Conservation (phyloP, 1,140 invertebrate species). For the Episyrphus balteatus region DNA sequence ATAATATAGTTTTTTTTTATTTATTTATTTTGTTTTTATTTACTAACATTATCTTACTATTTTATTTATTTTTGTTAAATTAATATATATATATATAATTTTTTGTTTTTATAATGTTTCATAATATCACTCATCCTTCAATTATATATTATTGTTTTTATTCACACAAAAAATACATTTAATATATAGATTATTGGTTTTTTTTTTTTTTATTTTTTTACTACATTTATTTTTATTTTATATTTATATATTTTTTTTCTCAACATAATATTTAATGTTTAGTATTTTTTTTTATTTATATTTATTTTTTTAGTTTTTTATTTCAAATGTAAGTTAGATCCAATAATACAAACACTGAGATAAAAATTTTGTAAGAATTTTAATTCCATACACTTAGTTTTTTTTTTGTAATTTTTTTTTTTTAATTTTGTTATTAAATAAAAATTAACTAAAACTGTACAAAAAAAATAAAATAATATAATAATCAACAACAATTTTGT, state of each 20-base stretch:
- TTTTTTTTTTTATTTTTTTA: constrained; percentile 4
- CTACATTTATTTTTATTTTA: constrained; percentile 10
- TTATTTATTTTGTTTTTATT: constrained; percentile 9
- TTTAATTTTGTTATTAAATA: too few species aligned
- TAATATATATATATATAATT: constrained; percentile 28
- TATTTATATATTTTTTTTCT: constrained; percentile 13
- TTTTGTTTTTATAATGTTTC: constrained; percentile 18
- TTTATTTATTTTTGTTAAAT: constrained; percentile 4
- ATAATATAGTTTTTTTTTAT: constrained; percentile 6
- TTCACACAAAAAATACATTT: too few species aligned
- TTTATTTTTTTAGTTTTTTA: constrained; percentile 5
- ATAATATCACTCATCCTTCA: constrained; percentile 10
- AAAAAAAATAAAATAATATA: too few species aligned
- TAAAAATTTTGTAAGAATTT: constrained; percentile 14
- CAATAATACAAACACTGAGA: constrained; percentile 27
- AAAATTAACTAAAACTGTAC: too few species aligned
- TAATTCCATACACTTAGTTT: too few species aligned
- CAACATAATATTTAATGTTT: constrained; percentile 10
- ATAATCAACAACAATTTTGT: too few species aligned
- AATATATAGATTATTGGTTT: too few species aligned
- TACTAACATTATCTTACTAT: constrained; percentile 5
- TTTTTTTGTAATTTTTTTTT: too few species aligned
- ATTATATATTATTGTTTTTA: too few species aligned
- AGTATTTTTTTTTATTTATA: constrained; percentile 5
- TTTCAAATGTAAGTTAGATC: constrained; percentile 1